A percentile compares a stretch with the other conserved stretches of the same genome.
phyloP scores from a whole-genome alignment of 2,797 vertebrate species.

The Avahi laniger region DNA sequence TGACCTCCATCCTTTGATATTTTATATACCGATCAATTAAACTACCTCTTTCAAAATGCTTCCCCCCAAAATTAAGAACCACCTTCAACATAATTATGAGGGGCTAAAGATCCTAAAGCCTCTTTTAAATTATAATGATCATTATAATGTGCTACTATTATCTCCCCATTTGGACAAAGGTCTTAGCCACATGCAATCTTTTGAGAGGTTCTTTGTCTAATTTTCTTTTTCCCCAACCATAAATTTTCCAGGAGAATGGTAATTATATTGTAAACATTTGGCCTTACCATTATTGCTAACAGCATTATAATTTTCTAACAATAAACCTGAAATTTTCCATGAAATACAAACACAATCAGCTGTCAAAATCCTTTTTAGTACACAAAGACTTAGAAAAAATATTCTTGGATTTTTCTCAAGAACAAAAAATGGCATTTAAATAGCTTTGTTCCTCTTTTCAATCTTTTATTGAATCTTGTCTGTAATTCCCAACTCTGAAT shows the following conservation, averaged over 20 bases:
- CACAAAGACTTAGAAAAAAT: not conserved
- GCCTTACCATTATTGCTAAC: conserved; percentile 38
- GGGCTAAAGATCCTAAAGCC: not conserved
- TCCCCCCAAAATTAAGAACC: not conserved
- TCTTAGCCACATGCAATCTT: not conserved
- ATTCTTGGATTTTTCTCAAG: conserved; percentile 31
- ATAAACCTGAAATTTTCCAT: conserved; percentile 37
- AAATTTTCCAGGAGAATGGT: conserved; percentile 13
- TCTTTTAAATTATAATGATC: not conserved
- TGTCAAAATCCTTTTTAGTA: conserved; percentile 43
- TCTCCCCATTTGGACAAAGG: not conserved
- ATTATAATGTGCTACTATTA: not conserved
- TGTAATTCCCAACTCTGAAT: conserved; percentile 28
- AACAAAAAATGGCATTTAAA: conserved; percentile 11
- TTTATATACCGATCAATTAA: not conserved
- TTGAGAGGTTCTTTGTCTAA: conserved; percentile 1
- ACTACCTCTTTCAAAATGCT: not conserved
- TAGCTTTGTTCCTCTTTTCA: not conserved
- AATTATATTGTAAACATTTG: conserved; percentile 56
- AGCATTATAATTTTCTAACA: conserved; percentile 49
- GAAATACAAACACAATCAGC: conserved; percentile 60
- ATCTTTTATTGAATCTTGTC: conserved; percentile 33
- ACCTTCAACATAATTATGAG: not conserved
- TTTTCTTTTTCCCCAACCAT: conserved; percentile 16
- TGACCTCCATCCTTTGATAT: not conserved